Base-by-base conservation (phyloP, 2,888 invertebrate species). In the Apodemia mormo region DNA sequence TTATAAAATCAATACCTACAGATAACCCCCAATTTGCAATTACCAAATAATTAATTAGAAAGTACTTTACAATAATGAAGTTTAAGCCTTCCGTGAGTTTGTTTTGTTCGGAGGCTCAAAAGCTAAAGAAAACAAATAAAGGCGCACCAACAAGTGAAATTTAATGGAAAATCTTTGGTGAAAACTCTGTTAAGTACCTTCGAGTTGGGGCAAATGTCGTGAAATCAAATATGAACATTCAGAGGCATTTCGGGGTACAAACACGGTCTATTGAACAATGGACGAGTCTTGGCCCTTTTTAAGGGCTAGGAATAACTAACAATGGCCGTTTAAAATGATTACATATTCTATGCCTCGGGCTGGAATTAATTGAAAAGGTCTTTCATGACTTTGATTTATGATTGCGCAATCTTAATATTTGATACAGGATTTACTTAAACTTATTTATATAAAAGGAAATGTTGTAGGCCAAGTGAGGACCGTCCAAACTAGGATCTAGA, bases 201-300 rank as follows among this genome's bases (percentile, higher is more conserved):
- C 78, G 78, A 75, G 76, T 75, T 78, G 70, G 73, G 70, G 70
- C 58, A 54, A 66, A 33, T 22, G 64, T 64, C 56, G 67, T 68
- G 58, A 73, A 77, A 78, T 80, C 80, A 90, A 90, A 90, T 89
- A 89, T 88, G 88, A 86, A 82, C 88, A 61, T 61, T 61, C 58
- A 10, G 58, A 12, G 81, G 80, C 82, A 78, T 78, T 78, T 77
- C 82, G 80, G 84, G 88, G 90, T 85, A 89, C 86, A 91, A 91
- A 92, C 87, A 91, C 54, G 69, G 72, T 70, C 79, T 82, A 80
- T 78, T 79, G 78, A 77, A 90, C 89, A 90, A 90, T 89, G 80
- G 84, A 67, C 70, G 70, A 76, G 78, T 82, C 81, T 82, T 81
- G 81, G 80, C 79, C 83, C 82, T 81, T 82, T 82, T 81, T 80